Evolutionary conservation across 2,888 invertebrate species (phyloP).

Genomic region (Ypsolopha scabrella): DNA sequence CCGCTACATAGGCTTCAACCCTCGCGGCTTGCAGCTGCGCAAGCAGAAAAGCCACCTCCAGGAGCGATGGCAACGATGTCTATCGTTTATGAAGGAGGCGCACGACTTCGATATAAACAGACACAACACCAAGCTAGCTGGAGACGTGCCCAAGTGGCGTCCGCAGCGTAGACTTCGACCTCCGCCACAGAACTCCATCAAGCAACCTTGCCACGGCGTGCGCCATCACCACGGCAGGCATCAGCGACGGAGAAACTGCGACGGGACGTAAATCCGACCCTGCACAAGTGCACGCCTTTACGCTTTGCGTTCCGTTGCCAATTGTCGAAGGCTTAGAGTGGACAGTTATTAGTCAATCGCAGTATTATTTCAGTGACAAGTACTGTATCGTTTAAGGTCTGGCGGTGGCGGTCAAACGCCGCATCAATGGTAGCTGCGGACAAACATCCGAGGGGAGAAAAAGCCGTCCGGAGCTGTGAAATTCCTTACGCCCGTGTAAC

Average conservation of each 20-base stretch:
- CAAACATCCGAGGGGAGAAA: conserved; percentile 53
- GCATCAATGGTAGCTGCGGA: conserved; percentile 61
- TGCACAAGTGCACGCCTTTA: conserved; percentile 42
- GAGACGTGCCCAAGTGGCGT: conserved; percentile 33
- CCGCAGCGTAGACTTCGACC: conserved; percentile 45
- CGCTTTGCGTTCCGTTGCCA: conserved; percentile 67
- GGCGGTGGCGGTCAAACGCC: conserved; percentile 48
- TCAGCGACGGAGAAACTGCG: conserved; percentile 59
- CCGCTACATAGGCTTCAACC: conserved; percentile 75
- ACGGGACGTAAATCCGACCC: conserved; percentile 50
- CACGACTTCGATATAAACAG: conserved; percentile 72
- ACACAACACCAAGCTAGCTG: conserved; percentile 71
- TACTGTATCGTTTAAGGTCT: conserved; percentile 60
- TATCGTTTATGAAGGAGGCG: conserved; percentile 74
- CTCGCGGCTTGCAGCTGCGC: conserved; percentile 67
- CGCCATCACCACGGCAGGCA: conserved; percentile 60
- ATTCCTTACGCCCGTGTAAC: conserved; percentile 66
- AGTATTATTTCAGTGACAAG: conserved; percentile 68
- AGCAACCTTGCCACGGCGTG: conserved; percentile 48
- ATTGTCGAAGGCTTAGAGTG: conserved; percentile 64
- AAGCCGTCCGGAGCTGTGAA: conserved; percentile 60
- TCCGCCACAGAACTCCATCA: conserved; percentile 46
- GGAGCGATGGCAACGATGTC: conserved; percentile 65
- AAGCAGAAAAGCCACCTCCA: conserved; percentile 47
- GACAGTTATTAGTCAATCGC: conserved; percentile 70